phyloP scores from a whole-genome alignment of 2,888 invertebrate species.

The Druceiella hillmani region DNA sequence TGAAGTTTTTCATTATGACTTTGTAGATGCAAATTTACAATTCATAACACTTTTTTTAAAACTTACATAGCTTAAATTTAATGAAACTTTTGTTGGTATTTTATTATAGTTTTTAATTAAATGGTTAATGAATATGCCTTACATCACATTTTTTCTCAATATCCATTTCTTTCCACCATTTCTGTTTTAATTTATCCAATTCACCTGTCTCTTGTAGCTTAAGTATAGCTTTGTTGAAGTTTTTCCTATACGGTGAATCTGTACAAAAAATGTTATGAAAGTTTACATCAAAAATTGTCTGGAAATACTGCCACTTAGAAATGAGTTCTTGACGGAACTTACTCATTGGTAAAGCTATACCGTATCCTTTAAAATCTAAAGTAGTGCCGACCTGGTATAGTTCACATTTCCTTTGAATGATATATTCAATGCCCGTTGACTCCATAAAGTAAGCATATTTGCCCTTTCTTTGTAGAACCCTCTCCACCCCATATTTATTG shows the following conservation, averaged over 20 bases:
- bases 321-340: no score
- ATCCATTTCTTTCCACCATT: conserved; percentile 82
- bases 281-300: not conserved
- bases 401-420: conserved; percentile 78
- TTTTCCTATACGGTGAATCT: conserved; percentile 70
- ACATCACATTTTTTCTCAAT: conserved; percentile 55
- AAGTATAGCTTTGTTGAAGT: conserved; percentile 80
- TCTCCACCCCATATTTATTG: conserved; percentile 82
- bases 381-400: conserved; percentile 74
- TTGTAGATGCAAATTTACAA: no score
- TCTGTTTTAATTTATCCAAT: conserved; percentile 71
- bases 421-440: conserved; percentile 91
- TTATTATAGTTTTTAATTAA: no score
- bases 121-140: no score
- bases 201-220: conserved; percentile 81
- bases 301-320: no score
- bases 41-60: no score
- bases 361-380: conserved; percentile 86
- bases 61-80: no score
- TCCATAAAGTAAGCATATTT: conserved; percentile 95
- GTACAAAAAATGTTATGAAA: conserved; percentile 21
- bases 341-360: conserved; percentile 89
- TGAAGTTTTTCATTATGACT: no score
- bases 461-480: conserved; percentile 72
- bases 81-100: no score